These are phyloP conservation scores for Sesamia inferens DNA, from an alignment of 2,888 invertebrate genomes.

Conservation along the genomic window DNA sequence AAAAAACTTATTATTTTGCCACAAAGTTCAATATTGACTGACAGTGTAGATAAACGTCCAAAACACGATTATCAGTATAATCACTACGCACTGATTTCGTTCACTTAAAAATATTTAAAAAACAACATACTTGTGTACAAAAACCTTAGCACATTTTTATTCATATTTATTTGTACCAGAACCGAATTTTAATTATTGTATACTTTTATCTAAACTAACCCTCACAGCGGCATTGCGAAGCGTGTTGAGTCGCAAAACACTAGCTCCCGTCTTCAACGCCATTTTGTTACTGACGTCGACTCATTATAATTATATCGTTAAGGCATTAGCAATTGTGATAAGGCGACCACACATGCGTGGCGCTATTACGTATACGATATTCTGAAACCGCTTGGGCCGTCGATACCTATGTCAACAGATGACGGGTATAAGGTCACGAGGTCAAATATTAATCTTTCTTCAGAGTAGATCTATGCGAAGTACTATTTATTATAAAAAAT, in stretches of 20 bases:
- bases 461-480: neutral
- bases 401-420: slow-evolving; percentile 18
- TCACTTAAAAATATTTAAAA: neutral
- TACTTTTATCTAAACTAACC: slow-evolving; percentile 71
- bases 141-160: neutral
- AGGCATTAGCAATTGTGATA: slow-evolving; percentile 82
- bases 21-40: slow-evolving; percentile 48
- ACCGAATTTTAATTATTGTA: neutral
- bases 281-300: slow-evolving; percentile 76
- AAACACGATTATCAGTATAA: slow-evolving; percentile 48
- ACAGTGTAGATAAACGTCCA: slow-evolving; percentile 36
- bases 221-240: slow-evolving; percentile 72
- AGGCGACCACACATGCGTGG: slow-evolving; percentile 61
- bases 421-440: slow-evolving; percentile 25
- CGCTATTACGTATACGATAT: slow-evolving; percentile 26
- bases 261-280: slow-evolving; percentile 81
- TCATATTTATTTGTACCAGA: neutral
- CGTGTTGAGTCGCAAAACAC: slow-evolving; percentile 75
- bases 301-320: slow-evolving; percentile 62
- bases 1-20: slow-evolving; percentile 29
- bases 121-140: neutral
- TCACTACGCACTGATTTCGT: slow-evolving; percentile 50
- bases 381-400: slow-evolving; percentile 16
- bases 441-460: slow-evolving; percentile 22
- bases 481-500: neutral